Percentiles rank a stretch among this genome's conserved stretches.
These are phyloP conservation scores for Neotragus pygmaeus DNA, from an alignment of 2,113 vertebrate species.

Conservation along the genomic window DNA sequence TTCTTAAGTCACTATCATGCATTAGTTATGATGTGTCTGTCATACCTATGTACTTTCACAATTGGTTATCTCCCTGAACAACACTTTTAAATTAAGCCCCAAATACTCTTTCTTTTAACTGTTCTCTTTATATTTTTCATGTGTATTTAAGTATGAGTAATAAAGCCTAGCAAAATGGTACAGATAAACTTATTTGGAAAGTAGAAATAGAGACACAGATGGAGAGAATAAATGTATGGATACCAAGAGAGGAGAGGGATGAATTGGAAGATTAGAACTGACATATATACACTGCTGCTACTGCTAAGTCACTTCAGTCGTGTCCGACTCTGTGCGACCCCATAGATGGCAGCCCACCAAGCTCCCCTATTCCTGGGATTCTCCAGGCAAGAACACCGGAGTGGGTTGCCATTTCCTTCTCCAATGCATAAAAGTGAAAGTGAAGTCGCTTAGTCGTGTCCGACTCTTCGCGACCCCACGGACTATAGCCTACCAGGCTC, in stretches of 20 bases:
- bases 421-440: no score
- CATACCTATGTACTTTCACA: background rate
- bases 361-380: no score
- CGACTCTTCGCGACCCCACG: accelerated
- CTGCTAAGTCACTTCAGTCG: no score
- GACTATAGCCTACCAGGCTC: no score
- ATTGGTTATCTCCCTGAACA: background rate
- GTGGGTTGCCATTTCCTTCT: no score
- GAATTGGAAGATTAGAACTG: background rate
- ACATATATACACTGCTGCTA: background rate
- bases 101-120: background rate
- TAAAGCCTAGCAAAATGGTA: background rate
- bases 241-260: background rate
- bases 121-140: background rate
- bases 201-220: background rate
- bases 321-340: no score
- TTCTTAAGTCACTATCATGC: background rate
- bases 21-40: background rate
- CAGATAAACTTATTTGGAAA: background rate
- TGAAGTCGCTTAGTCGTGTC: no score
- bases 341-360: no score
- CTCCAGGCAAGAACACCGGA: no score
- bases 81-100: background rate
- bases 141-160: background rate
- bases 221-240: background rate